phyloP scores from a whole-genome alignment of 2,797 vertebrate genomes.

The Myotis daubentonii region DNA sequence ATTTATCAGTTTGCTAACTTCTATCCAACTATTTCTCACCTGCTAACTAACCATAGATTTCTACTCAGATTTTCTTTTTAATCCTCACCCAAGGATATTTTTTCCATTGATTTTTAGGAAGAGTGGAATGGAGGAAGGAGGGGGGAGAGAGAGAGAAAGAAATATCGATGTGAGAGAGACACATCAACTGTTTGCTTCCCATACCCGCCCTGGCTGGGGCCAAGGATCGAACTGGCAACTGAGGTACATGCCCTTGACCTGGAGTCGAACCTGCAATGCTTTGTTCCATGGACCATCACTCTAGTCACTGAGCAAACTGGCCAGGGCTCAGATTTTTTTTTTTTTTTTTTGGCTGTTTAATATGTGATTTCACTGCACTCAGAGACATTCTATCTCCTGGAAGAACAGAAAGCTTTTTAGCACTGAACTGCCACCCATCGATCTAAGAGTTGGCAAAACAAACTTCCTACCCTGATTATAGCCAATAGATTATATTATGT shows the following conservation, averaged over 20 bases:
- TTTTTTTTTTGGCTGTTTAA: not conserved
- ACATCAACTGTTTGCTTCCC: no score
- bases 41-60: conserved; percentile 25
- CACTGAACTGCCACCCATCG: not conserved
- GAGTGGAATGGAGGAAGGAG: no score
- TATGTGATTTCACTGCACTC: not conserved
- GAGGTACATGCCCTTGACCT: no score
- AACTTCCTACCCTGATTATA: not conserved
- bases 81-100: no score
- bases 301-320: no score
- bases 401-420: conserved; percentile 46
- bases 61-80: not conserved
- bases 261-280: no score
- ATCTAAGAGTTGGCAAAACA: conserved; percentile 20
- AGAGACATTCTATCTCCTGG: not conserved
- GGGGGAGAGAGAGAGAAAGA: no score
- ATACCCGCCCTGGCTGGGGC: no score
- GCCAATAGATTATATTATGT: not conserved
- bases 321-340: not conserved
- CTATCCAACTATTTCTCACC: not conserved
- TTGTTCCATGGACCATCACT: no score
- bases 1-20: not conserved
- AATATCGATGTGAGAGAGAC: no score
- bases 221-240: no score
- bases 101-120: no score